Percentiles rank a stretch among this genome's conserved stretches.
Conservation (phyloP, 2,888 invertebrate species). For the Phortica magna region DNA sequence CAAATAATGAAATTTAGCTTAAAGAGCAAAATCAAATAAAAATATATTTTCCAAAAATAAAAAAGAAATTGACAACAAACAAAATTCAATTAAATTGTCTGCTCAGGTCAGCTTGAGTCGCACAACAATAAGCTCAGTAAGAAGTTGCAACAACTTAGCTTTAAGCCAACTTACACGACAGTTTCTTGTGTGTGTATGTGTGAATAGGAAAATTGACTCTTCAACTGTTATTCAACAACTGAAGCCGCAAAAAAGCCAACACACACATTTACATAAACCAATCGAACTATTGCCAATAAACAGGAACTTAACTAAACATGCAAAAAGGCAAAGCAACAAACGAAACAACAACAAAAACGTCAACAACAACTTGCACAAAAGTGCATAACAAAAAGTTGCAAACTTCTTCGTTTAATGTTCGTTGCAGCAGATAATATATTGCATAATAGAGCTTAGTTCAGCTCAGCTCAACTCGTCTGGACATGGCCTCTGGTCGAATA, state of each 20-base stretch:
- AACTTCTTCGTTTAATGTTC: not conserved
- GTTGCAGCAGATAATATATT: constrained; percentile 14
- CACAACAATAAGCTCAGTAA: not conserved
- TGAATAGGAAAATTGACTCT: not conserved
- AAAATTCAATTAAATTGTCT: not conserved
- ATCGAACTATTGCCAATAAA: not conserved
- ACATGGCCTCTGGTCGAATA: constrained; percentile 35
- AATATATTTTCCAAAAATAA: not conserved
- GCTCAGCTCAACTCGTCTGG: constrained; percentile 1
- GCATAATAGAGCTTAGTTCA: constrained; percentile 24
- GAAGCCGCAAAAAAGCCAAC: not conserved
- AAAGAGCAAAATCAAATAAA: not conserved
- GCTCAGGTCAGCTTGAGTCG: not conserved
- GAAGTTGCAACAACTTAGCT: not conserved
- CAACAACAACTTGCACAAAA: not conserved
- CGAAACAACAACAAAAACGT: not conserved
- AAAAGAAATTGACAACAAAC: not conserved
- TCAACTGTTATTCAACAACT: not conserved
- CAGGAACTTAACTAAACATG: not conserved
- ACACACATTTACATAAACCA: not conserved
- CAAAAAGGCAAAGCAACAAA: not conserved
- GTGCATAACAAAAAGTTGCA: not conserved
- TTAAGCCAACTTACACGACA: not conserved
- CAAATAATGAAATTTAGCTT: constrained; percentile 15
- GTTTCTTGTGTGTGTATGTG: not conserved